Evolutionary conservation across 2,797 vertebrate species (phyloP).

Genomic region (Siniperca undulata): DNA sequence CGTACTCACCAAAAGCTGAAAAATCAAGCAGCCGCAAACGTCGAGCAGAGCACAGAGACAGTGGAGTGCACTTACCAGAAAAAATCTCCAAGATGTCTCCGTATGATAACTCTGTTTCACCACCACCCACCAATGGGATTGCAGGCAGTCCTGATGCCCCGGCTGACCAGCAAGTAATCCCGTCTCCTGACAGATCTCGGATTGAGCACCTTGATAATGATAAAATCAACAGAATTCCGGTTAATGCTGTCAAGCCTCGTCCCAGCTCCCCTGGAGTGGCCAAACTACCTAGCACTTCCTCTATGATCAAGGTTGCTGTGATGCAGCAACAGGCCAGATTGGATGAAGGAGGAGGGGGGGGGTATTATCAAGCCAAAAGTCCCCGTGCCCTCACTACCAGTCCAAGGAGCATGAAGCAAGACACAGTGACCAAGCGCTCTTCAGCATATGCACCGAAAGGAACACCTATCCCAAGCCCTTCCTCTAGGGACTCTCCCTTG

Average conservation of each 20-base stretch:
- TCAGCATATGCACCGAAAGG: constrained; percentile 90
- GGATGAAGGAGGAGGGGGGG: constrained; percentile 84
- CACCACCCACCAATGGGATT: constrained; percentile 93
- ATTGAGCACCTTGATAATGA: constrained; percentile 92
- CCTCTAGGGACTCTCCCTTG: constrained; percentile 86
- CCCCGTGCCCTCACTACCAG: constrained; percentile 90
- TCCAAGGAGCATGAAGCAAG: constrained; percentile 89
- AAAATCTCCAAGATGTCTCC: constrained; percentile 90
- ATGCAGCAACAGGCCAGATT: constrained; percentile 92
- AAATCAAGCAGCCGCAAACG: constrained; percentile 91
- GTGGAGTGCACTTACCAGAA: constrained; percentile 86
- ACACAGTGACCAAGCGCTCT: constrained; percentile 89
- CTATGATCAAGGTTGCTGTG: constrained; percentile 91
- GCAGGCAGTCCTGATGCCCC: constrained; percentile 90
- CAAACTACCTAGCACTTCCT: constrained; percentile 93
- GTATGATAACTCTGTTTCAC: constrained; percentile 88
- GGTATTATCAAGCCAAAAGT: constrained; percentile 88
- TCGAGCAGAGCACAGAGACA: constrained; percentile 90
- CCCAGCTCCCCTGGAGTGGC: constrained; percentile 94
- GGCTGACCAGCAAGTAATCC: constrained; percentile 84
- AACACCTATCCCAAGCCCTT: constrained; percentile 87
- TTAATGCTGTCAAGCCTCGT: constrained; percentile 96
- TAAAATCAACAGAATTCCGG: constrained; percentile 93
- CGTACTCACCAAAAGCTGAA: constrained; percentile 92
- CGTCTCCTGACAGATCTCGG: constrained; percentile 84